Evolutionary conservation across 2,113 vertebrate species (phyloP), one percentile per base, ranked within the genome.

Genomic region (Gavialis gangeticus): DNA sequence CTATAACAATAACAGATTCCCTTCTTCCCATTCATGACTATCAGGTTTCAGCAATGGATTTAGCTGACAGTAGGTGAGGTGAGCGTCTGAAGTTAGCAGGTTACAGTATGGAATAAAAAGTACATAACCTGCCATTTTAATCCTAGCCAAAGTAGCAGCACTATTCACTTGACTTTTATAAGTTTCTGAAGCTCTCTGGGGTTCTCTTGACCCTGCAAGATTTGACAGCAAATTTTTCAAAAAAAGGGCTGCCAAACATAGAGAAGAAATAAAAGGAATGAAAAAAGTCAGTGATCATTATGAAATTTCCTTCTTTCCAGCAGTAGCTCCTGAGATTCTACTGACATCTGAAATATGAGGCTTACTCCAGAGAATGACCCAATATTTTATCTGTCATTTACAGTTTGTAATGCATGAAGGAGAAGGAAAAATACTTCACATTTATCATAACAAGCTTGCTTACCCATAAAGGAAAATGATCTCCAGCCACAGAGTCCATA

Each of bases 1-100:
- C 4, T 34, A 27, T 17, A 57, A 10, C 60, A 79, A n/a, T 12
- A 6, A n/a, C 18, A n/a, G 5, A 66, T 66, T 30, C 64, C 64
- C 8, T 66, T 64, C 27, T 66, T 7, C 34, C 37, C 11, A 73
- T 34, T 73, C 30, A 1, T 2, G 0, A 0, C 2, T 59, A 54
- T 63, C 57, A 14, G 75, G 16, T 24, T 16, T 75, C 75, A n/a
- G 27, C 56, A 81, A 15, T 24, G 59, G 63, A 27, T 5, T 4
- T 46, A 46, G 0, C 46, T 55, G 78, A 25, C 46, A 46, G 80
- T 27, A 15, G n/a, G 18, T 34, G n/a, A 69, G 10, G 27, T 75
- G 27, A n/a, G 10, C 58, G n/a, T 17, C 55, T 58, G 3, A 1
- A 62, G 54, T 21, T 46, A 77, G 56, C 37, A 57, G 90, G 22